phyloP scores from a whole-genome alignment of 2,113 vertebrate species.

The Campylomormyrus numenius region DNA sequence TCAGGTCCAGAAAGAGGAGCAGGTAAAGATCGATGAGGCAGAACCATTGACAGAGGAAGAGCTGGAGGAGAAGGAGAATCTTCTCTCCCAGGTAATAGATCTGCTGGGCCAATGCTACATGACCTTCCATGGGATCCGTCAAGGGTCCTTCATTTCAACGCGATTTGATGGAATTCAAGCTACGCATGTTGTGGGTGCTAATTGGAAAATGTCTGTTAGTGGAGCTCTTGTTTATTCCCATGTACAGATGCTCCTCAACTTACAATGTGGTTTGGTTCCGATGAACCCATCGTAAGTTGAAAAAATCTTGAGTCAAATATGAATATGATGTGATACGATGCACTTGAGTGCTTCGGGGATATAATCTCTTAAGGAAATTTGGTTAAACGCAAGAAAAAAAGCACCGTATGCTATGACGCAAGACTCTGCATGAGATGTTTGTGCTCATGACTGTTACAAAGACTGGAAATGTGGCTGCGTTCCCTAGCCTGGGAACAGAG shows the following conservation, averaged over 20 bases:
- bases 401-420: not conserved
- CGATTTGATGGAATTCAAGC: not conserved
- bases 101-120: not conserved
- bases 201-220: not conserved
- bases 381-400: not conserved
- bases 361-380: not conserved
- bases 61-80: constrained; percentile 92
- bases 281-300: not conserved
- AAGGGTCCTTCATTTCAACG: not conserved
- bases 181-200: not conserved
- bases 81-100: constrained; percentile 80
- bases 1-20: constrained; percentile 89
- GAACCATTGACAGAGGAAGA: constrained; percentile 92
- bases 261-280: not conserved
- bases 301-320: not conserved
- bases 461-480: too few species aligned
- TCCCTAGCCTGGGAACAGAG: too few species aligned
- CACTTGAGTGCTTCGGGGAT: not conserved
- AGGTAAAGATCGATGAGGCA: constrained; percentile 91
- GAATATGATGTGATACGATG: not conserved
- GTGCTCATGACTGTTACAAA: too few species aligned
- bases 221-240: not conserved
- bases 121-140: not conserved
- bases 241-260: not conserved
- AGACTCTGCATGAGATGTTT: too few species aligned